Evolutionary conservation across 2,888 invertebrate genomes (phyloP).

Genomic region (Cepaea hortensis): DNA sequence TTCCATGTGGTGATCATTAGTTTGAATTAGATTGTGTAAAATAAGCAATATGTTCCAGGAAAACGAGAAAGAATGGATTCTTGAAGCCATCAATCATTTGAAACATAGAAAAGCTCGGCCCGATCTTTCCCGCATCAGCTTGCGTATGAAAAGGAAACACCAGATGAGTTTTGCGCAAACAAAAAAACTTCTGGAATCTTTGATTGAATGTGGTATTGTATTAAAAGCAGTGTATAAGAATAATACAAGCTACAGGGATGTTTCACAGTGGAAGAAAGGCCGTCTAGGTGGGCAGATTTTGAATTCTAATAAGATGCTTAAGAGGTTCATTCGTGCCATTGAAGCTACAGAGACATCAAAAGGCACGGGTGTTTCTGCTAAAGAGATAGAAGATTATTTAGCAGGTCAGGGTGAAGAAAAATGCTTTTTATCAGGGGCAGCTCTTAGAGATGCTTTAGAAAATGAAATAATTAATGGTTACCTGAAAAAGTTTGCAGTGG

Average conservation of each 20-base stretch:
- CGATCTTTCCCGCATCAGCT: constrained; percentile 87
- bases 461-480: constrained; percentile 48
- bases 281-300: constrained; percentile 74
- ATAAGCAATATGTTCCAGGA: constrained; percentile 41
- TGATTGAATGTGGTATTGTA: constrained; percentile 85
- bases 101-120: constrained; percentile 89
- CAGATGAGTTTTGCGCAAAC: constrained; percentile 81
- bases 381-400: constrained; percentile 42
- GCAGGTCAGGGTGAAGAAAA: constrained; percentile 42
- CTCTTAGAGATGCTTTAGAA: constrained; percentile 46
- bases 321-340: constrained; percentile 46
- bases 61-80: constrained; percentile 77
- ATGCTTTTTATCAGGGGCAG: constrained; percentile 48
- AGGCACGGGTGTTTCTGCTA: constrained; percentile 50
- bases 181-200: constrained; percentile 82
- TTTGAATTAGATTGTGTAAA: neutral
- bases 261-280: constrained; percentile 82
- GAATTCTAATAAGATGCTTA: constrained; percentile 53
- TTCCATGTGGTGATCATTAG: constrained; percentile 14
- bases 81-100: constrained; percentile 89
- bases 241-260: constrained; percentile 88
- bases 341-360: constrained; percentile 35
- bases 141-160: constrained; percentile 85
- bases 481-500: constrained; percentile 23
- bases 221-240: constrained; percentile 90